Evolutionary conservation across 2,888 invertebrate species (phyloP).

Genomic region (Epirrita christyi): DNA sequence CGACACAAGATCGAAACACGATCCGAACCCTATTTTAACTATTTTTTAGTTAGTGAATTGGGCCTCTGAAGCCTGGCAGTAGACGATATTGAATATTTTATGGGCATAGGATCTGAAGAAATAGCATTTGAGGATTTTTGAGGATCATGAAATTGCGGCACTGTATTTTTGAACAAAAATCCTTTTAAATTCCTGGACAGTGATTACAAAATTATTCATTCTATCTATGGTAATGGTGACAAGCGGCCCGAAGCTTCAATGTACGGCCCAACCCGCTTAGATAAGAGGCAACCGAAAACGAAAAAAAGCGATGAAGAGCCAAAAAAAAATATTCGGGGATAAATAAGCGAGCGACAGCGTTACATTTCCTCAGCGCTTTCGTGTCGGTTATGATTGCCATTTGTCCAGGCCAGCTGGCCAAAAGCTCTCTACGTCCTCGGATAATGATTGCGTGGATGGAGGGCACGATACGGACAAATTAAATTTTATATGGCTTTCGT

Average conservation of each 20-base stretch:
- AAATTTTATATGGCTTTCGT: slow-evolving; percentile 14
- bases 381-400: neutral
- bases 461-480: slow-evolving; percentile 7
- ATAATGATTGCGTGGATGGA: slow-evolving; percentile 9
- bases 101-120: too few species aligned
- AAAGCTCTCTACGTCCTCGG: neutral
- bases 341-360: too few species aligned
- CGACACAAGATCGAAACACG: too few species aligned
- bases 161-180: neutral
- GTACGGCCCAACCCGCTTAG: neutral
- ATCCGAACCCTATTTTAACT: too few species aligned
- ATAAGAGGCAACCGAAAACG: neutral
- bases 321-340: too few species aligned
- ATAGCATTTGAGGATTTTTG: too few species aligned
- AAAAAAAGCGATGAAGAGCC: neutral
- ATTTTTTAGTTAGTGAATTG: too few species aligned
- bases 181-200: neutral
- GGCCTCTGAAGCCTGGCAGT: neutral
- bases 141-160: too few species aligned
- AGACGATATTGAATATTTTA: neutral
- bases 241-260: neutral
- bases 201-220: neutral
- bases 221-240: neutral
- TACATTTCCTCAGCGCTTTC: neutral
- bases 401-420: neutral